Percentiles rank a stretch among this genome's conserved stretches.
These are phyloP conservation scores for Metallyticus violacea DNA, from an alignment of 2,888 invertebrate genomes.

Conservation along the genomic window DNA sequence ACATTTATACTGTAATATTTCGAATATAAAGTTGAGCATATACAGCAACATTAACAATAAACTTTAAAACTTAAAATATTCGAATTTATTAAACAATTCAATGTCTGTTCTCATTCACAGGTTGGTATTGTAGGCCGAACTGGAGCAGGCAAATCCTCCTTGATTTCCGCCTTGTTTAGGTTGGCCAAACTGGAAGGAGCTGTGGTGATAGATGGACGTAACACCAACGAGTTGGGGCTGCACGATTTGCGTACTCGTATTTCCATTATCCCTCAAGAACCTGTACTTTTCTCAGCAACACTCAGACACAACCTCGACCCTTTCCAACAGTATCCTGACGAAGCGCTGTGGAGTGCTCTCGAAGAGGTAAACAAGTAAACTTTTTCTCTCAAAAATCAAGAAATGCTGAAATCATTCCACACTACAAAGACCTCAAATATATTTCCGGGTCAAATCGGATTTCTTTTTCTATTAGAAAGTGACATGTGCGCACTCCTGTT, in stretches of 20 bases:
- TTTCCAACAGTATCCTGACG: constrained; percentile 69
- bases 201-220: constrained; percentile 49
- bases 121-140: constrained; percentile 31
- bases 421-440: too few species aligned
- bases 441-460: too few species aligned
- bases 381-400: too few species aligned
- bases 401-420: too few species aligned
- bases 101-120: background rate
- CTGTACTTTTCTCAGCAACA: constrained; percentile 77
- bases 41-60: too few species aligned
- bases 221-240: constrained; percentile 36
- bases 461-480: too few species aligned
- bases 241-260: constrained; percentile 63
- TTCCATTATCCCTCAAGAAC: constrained; percentile 76
- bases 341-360: constrained; percentile 72
- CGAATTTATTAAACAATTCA: too few species aligned
- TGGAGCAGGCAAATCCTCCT: constrained; percentile 31
- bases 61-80: too few species aligned
- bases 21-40: too few species aligned
- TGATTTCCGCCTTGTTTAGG: constrained; percentile 30
- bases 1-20: too few species aligned
- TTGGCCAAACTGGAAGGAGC: constrained; percentile 42
- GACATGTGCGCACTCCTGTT: too few species aligned
- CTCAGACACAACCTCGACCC: constrained; percentile 84
- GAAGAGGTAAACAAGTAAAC: constrained; percentile 61